Evolutionary conservation across 2,888 invertebrate species (phyloP).

Genomic region (Arge pagana): DNA sequence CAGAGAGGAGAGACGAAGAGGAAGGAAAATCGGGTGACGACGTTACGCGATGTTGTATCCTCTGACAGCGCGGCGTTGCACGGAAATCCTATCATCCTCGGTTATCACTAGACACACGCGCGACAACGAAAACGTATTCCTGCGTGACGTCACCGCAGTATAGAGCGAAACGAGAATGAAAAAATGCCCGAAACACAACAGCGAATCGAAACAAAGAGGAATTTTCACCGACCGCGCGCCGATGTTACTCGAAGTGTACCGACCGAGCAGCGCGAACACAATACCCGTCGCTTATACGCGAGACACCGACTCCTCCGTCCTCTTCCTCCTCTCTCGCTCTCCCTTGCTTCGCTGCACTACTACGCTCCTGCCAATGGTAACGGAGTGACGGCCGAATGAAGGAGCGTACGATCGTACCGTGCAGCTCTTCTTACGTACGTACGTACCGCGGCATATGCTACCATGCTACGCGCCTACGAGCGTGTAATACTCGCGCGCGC

Average conservation of each 20-base stretch:
- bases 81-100: no score
- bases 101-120: no score
- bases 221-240: background rate
- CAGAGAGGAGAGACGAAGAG: no score
- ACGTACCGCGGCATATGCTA: background rate
- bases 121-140: no score
- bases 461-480: background rate
- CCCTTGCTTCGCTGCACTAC: slow-evolving; percentile 5
- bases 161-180: no score
- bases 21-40: no score
- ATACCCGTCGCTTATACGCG: slow-evolving; percentile 11
- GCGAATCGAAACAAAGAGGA: background rate
- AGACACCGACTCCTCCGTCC: background rate
- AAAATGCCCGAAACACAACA: background rate
- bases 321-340: background rate
- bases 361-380: background rate
- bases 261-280: slow-evolving; percentile 9
- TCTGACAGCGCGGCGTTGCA: no score
- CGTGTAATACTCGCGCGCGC: background rate
- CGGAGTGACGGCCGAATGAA: background rate
- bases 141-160: no score
- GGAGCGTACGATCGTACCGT: background rate
- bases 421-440: background rate
- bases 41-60: no score
- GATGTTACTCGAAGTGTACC: background rate